Conservation (phyloP, 2,888 invertebrate genomes). For the Mantis religiosa region DNA sequence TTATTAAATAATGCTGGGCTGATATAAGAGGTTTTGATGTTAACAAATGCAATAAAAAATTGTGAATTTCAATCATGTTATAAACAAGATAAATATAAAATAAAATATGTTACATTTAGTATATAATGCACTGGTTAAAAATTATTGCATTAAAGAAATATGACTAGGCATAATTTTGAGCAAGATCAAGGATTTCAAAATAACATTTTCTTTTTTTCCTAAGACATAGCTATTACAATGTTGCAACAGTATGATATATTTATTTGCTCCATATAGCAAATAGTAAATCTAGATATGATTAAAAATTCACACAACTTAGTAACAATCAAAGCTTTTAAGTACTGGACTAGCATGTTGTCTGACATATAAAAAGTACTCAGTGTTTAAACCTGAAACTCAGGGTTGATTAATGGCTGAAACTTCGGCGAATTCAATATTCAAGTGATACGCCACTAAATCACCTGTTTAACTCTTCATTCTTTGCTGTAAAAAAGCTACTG, state of each 20-base stretch:
- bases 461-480: background rate
- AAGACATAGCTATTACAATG: background rate
- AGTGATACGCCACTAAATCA: background rate
- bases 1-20: background rate
- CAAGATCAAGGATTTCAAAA: background rate
- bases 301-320: constrained; percentile 1
- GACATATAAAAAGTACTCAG: background rate
- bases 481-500: background rate
- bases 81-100: background rate
- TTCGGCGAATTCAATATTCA: constrained; percentile 8
- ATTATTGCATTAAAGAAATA: background rate
- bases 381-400: background rate
- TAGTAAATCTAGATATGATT: background rate
- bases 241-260: background rate
- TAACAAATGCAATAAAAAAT: background rate
- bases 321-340: constrained; percentile 9
- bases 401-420: background rate
- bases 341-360: background rate
- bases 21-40: background rate
- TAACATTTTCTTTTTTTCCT: background rate
- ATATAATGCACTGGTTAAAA: background rate
- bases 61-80: background rate
- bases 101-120: background rate
- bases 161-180: background rate
- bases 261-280: background rate